Base-by-base conservation (phyloP, 2,113 vertebrate species). In the Malurus alboscapulatus region DNA sequence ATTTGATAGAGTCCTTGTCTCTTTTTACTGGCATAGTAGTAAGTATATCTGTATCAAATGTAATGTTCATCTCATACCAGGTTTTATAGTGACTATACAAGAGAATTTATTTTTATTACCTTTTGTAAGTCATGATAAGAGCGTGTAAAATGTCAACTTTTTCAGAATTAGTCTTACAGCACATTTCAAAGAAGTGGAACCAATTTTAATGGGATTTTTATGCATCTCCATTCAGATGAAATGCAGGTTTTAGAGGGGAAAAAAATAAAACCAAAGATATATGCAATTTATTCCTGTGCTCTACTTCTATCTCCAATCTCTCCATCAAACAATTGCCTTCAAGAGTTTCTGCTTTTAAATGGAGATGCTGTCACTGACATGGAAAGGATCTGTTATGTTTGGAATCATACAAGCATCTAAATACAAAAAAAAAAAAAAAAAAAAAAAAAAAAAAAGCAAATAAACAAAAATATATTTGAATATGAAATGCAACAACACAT, bases 71-170 rank as follows among this genome's bases (percentile, higher is more conserved):
- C 75, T 80, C 75, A 74, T 83, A 88, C 26, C 30, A 84, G 63
- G 10, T 93, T 96, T 96, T 95, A 91, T 73, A 79, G 34, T 36
- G 53, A 72, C 77, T 85, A 26, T 38, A 68, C 53, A 61, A 72
- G 40, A 89, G 34, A 96, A 93, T 88, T 92, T 86, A 94, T 88
- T 94, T 94, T 91, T 91, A 88, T 85, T 93, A 47, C 53, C 24
- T 66, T 96, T 93, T 72, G 17, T 77, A 85, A 57, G 40, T 82
- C 55, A 73, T 83, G 45, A 91, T 87, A 79, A 27, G 36, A 62
- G 40, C 58, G 65, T 76, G 67, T 93, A 86, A 95, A 93, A 69
- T 72, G 48, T 80, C 81, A 92, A 0, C 67, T 71, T 91, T 79
- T 42, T 93, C 90, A 91, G 44, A 94, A 71, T 82, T 93, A 81